Base-by-base conservation (phyloP, 2,888 invertebrate genomes). In the Onchidella celtica region DNA sequence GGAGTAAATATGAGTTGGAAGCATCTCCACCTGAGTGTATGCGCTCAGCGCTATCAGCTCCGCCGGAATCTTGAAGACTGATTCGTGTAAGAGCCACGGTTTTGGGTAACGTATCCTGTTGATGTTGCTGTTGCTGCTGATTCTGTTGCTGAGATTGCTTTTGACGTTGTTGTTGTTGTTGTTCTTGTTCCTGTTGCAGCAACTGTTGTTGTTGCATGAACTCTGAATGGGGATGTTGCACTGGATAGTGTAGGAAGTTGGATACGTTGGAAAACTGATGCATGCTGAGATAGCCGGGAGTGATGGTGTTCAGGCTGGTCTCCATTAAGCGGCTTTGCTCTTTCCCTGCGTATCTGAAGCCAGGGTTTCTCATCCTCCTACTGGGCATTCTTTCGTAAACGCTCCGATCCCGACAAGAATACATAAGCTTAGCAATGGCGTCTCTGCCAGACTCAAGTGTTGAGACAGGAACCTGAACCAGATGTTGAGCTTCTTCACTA, bases 281-380 rank as follows among this genome's bases (percentile, higher is more conserved):
- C 32, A 79, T 47, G 65, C 69, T 74, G 36, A 83, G 61, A 65
- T 79, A 79, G n/a, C 79, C 79, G 2, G 83, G 83, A 27, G 79
- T 79, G 14, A 83, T 74, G 57, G 79, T 38, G 55, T 72, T 83
- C 24, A 83, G 76, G 24, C 83, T 83, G 24, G 83, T 74, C n/a
- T 79, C 83, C 70, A 70, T 83, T 47, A 69, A 27, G 32, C 74
- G 65, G 17, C 65, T 66, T 36, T 74, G 69, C 27, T 75, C 65
- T 27, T 65, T 47, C 4, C 79, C 75, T 6, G 63, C 74, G 40
- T 79, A 69, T 21, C 75, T n/a, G 47, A 69, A 81, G 27, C 75
- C 68, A 32, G 36, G 74, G 38, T 74, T 66, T n/a, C 79, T 72
- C 68, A 61, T 59, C 21, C 75, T 40, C 40, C 69, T 24, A 38